A percentile compares a stretch with the other conserved stretches of the same genome.
Conservation (phyloP, 64 coral and sea anemone genomes). For the Stichodactyla mertensii region DNA sequence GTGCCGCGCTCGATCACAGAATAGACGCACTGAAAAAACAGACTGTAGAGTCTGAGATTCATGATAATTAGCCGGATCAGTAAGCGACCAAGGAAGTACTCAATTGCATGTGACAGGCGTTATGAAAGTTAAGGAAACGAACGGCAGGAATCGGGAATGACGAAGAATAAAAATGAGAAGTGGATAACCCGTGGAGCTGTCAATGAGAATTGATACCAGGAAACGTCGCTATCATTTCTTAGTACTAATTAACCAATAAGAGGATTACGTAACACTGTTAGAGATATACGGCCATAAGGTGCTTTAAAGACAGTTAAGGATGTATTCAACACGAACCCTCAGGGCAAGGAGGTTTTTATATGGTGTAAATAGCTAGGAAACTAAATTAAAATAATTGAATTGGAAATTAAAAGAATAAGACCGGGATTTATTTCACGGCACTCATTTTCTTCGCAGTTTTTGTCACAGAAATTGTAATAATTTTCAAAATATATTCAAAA, state of each 20-base stretch:
- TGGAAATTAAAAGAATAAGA: too few relatives aligned
- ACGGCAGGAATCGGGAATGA: neutral
- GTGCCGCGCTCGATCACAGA: too few relatives aligned
- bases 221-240: neutral
- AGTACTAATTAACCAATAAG: neutral
- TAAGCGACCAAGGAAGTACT: neutral
- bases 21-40: too few relatives aligned
- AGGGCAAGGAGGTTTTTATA: too few relatives aligned
- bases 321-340: neutral
- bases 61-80: neutral
- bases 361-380: too few relatives aligned
- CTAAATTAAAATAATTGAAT: too few relatives aligned
- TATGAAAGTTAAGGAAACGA: conserved; percentile 2
- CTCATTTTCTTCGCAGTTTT: neutral
- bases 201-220: neutral
- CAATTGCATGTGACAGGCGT: neutral
- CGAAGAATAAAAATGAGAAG: neutral
- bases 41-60: neutral
- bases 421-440: neutral
- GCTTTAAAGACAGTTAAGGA: neutral
- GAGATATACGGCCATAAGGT: neutral
- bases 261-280: neutral
- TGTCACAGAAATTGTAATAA: too few relatives aligned
- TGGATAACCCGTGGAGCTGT: neutral
- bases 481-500: neutral